Base-by-base conservation (phyloP, 2,888 invertebrate genomes). In the Salpingus planirostris region DNA sequence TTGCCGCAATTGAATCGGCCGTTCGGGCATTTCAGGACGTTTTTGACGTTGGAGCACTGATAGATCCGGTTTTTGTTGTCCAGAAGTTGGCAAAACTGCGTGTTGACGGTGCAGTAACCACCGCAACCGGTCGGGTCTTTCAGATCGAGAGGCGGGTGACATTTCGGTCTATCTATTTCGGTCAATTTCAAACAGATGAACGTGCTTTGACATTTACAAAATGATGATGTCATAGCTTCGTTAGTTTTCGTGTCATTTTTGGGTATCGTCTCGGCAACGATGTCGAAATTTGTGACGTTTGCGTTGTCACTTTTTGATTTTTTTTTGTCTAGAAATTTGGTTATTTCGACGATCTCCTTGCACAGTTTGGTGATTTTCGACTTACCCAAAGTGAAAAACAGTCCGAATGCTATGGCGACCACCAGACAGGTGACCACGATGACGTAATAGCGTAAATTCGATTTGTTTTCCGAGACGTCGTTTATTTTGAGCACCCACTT, bases 1-100 rank as follows among this genome's bases (percentile, higher is more conserved):
- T 82, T 80, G n/a, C 72, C 73, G 55, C 85, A 85, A 31, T 75
- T 76, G 75, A 81, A 83, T 51, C 78, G 76, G 34, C 73, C 68
- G 14, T 71, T 62, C 10, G 75, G 67, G 50, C 83, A 85, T 25
- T 70, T 68, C 30, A 73, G 69, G 24, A 67, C 64, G 32, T 70
- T 66, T 36, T 72, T 69, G 43, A 77, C 56, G 46, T 73, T 70
- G 24, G 76, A 71, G 50, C 70, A 76, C 66, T 62, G 59, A 31
- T 50, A 70, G 4, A 76, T 69, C 3, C 65, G 65, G 3, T 65
- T 60, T 3, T 64, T 57, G 32, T 62, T 65, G 47, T 78, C 74
- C 25, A 80, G 66, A 24, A 72, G 57, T 48, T 76, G 74, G 52
- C 80, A 80, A 31, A 73, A 74, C 51, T 80, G 77, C 1, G 70